Evolutionary conservation across 2,888 invertebrate species (phyloP).

Genomic region (Phorcus lineatus): DNA sequence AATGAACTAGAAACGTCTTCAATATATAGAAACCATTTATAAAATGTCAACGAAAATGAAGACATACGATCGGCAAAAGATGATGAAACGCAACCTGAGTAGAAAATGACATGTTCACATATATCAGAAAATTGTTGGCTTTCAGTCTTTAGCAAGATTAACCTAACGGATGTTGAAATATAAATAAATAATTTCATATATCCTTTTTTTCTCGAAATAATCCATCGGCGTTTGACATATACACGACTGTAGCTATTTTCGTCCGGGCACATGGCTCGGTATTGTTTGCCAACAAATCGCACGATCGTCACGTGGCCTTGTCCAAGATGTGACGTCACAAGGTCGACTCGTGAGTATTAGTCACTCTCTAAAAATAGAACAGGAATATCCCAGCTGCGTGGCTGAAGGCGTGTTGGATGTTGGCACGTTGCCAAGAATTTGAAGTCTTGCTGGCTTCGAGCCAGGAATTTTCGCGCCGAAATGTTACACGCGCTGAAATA

Average conservation of each 20-base stretch:
- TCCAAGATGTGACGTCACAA: not conserved
- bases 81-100: no score
- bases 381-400: conserved; percentile 1
- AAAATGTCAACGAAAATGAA: no score
- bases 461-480: not conserved
- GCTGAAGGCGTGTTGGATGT: not conserved
- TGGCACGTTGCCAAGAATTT: not conserved
- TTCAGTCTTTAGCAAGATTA: no score
- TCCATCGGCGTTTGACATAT: no score
- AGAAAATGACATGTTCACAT: not conserved
- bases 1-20: no score
- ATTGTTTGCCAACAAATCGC: conserved; percentile 6
- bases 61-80: no score
- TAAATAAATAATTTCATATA: not conserved
- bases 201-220: no score
- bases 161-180: not conserved
- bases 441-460: not conserved
- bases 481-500: not conserved
- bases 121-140: not conserved
- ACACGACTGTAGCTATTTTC: no score
- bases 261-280: not conserved
- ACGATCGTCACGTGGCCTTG: not conserved
- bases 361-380: not conserved
- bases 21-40: no score
- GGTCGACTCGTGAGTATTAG: not conserved